Evolutionary conservation across 2,888 invertebrate species (phyloP).

Genomic region (Apotomis betuletana): DNA sequence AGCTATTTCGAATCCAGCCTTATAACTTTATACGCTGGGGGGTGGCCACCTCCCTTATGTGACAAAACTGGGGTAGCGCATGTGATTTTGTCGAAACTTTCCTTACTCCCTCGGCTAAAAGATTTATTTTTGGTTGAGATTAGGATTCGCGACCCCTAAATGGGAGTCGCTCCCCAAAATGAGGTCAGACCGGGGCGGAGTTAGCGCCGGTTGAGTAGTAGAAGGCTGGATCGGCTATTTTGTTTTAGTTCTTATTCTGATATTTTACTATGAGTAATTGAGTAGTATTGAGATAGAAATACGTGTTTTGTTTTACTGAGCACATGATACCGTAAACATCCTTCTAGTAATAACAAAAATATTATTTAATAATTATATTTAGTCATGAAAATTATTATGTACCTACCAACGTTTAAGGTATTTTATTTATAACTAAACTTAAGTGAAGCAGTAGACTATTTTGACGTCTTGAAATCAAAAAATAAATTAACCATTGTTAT

Average conservation of each 20-base stretch:
- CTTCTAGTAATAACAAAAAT: no score
- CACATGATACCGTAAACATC: no score
- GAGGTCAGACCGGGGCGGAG: slow-evolving; percentile 61
- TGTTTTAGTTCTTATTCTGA: background rate
- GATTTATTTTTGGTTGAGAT: slow-evolving; percentile 49
- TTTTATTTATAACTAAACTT: no score
- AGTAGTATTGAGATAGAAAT: background rate
- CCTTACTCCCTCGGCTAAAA: slow-evolving; percentile 44
- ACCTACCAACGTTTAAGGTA: no score
- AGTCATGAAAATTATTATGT: no score
- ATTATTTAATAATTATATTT: no score
- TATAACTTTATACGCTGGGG: slow-evolving; percentile 69
- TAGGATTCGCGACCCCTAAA: slow-evolving; percentile 50
- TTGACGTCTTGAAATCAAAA: no score
- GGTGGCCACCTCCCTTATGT: slow-evolving; percentile 56
- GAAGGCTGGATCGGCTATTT: slow-evolving; percentile 44
- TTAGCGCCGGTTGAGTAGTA: slow-evolving; percentile 44
- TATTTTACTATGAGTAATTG: slow-evolving; percentile 3
- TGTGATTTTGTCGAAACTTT: background rate
- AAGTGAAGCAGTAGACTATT: no score
- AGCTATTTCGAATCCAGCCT: slow-evolving; percentile 46
- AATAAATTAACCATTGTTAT: no score
- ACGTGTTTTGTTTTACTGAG: background rate
- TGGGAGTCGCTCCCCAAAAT: slow-evolving; percentile 64
- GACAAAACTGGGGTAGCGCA: slow-evolving; percentile 38